Evolutionary conservation across 2,888 invertebrate genomes (phyloP), one percentile per base, ranked within the genome.

Genomic region (Calameuta pallipes): DNA sequence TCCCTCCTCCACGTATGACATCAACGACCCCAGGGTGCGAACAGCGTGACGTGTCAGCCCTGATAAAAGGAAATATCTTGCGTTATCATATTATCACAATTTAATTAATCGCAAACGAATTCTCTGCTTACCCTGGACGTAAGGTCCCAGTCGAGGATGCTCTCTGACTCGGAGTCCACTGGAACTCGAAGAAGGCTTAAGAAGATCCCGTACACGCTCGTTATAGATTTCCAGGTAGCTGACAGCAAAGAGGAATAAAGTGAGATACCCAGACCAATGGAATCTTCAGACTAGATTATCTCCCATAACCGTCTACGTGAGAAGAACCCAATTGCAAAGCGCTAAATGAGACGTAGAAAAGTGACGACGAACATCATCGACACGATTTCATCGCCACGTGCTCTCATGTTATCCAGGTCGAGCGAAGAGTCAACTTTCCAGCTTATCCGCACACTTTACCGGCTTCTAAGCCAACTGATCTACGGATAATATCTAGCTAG

Each of bases 71-170:
- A 33, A 71, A 34, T 71, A 15, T 71, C 33, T 12, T 15, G 12
- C 71, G 4, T 71, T 12, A 71, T 34, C 15, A 9, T 2, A 11
- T 33, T 71, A 33, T 71, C 71, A 30, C 0, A 71, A 3, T 56
- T 31, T 71, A 71, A 71, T 15, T 31, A 71, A 34, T 23, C 6
- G 31, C 15, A 71, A 15, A 31, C 31, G 3, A 71, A 56, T 71
- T 23, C 11, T 15, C 71, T 33, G 71, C 92, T 92, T 90, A 96
- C 96, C 96, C 92, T 96, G 95, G 76, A 97, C 96, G 87, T 96
- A 96, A 23, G 96, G 95, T 81, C 96, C 96, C 83, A 93, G 94
- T 79, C 94, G 93, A 1, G 96, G 96, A 92, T 97, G 96, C 91
- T 97, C 96, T 78, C 96, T 92, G 69, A 97, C 95, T 84, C 95